Conservation (phyloP, 2,113 vertebrate genomes). For the Xiphophorus couchianus region DNA sequence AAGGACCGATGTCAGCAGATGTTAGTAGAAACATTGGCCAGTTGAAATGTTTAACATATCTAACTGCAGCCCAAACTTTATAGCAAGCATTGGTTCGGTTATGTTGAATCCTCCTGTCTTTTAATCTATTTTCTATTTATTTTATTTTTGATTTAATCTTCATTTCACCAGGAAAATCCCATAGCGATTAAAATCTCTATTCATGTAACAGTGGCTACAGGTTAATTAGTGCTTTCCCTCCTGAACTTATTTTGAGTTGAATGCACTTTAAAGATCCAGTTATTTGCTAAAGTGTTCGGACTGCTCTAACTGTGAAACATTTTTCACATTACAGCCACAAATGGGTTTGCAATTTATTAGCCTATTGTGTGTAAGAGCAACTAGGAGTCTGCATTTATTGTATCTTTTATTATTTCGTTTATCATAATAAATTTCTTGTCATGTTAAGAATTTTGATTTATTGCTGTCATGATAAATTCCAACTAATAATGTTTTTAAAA, state of each 20-base stretch:
- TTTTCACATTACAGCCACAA: background rate
- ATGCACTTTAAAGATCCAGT: background rate
- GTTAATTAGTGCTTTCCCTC: background rate
- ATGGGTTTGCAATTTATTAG: no score
- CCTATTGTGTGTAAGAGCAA: background rate
- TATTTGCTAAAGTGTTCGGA: background rate
- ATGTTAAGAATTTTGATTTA: no score
- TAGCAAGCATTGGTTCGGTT: background rate
- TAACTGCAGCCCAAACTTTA: background rate
- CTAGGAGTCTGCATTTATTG: no score
- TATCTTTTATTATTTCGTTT: no score
- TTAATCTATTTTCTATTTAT: slow-evolving; percentile 1
- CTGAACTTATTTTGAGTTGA: background rate
- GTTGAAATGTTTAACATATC: slow-evolving; percentile 48
- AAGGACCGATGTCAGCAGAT: slow-evolving; percentile 8
- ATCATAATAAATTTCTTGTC: no score
- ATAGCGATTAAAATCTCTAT: no score
- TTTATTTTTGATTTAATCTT: no score
- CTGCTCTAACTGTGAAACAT: background rate
- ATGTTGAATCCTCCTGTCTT: slow-evolving; percentile 32
- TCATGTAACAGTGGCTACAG: no score
- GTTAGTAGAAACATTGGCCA: slow-evolving; percentile 65
- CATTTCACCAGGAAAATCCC: no score
- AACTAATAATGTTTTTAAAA: no score
- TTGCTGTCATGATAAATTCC: no score